Conservation (phyloP, 1,140 invertebrate genomes). For the Megathymus violae region DNA sequence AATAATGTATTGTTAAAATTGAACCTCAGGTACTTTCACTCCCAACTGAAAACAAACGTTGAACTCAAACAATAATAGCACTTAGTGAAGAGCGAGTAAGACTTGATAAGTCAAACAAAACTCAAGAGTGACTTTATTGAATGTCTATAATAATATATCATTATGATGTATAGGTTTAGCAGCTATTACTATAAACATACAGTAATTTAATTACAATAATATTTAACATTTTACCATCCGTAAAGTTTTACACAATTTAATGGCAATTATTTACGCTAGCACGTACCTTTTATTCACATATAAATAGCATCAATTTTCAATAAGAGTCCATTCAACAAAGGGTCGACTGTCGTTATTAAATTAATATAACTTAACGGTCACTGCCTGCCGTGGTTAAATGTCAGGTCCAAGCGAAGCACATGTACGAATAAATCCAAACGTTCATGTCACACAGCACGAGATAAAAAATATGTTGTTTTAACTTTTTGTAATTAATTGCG, state of each 20-base stretch:
- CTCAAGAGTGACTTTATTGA: conserved; percentile 33
- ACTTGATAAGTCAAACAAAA: conserved; percentile 49
- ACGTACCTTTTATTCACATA: conserved; percentile 56
- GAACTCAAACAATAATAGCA: conserved; percentile 36
- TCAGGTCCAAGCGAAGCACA: conserved; percentile 47
- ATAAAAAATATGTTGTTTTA: conserved; percentile 46
- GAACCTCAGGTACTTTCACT: conserved; percentile 13
- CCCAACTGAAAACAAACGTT: conserved; percentile 20
- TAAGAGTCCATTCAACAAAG: conserved; percentile 57
- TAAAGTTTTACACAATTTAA: conserved; percentile 8
- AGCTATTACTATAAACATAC: too few relatives aligned
- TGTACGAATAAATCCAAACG: conserved; percentile 64
- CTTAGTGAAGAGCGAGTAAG: conserved; percentile 31
- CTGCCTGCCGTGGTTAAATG: conserved; percentile 26
- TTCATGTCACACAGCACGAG: conserved; percentile 63
- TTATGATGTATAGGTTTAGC: too few relatives aligned
- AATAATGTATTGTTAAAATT: conserved; percentile 22
- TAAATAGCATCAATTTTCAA: conserved; percentile 49
- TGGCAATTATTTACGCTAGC: conserved; percentile 29
- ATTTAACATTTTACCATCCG: too few relatives aligned
- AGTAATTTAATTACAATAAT: too few relatives aligned
- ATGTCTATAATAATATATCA: too few relatives aligned
- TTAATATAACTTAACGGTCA: conserved; percentile 41
- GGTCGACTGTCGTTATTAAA: conserved; percentile 34
- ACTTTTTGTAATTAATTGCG: conserved; percentile 71